phyloP scores from a whole-genome alignment of 1,140 invertebrate species.

The Lepidurus packardi region DNA sequence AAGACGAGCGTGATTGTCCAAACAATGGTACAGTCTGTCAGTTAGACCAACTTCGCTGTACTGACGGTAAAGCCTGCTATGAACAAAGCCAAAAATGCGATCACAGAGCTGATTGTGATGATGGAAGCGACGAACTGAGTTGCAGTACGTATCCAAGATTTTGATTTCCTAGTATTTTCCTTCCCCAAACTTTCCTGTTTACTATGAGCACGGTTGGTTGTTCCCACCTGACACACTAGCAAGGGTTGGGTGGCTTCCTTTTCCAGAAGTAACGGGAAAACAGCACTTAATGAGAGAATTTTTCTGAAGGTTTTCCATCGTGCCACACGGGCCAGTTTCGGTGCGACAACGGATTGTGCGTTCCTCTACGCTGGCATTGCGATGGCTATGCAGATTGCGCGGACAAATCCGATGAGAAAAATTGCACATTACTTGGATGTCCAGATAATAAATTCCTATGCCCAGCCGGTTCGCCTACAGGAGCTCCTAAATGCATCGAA shows the following conservation, averaged over 20 bases:
- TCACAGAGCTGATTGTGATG: conserved; percentile 79
- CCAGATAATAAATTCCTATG: conserved; percentile 88
- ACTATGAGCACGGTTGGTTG: not conserved
- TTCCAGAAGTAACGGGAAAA: too few species aligned
- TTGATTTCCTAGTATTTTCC: not conserved
- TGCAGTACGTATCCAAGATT: conserved; percentile 44
- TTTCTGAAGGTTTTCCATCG: conserved; percentile 67
- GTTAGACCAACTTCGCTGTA: conserved; percentile 83
- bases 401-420: conserved; percentile 67
- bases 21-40: conserved; percentile 59
- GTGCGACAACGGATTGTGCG: conserved; percentile 88
- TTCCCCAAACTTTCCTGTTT: not conserved
- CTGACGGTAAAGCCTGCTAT: conserved; percentile 73
- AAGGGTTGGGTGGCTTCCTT: not conserved
- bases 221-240: not conserved
- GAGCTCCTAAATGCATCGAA: conserved; percentile 77
- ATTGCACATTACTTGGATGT: conserved; percentile 82
- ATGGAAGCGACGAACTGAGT: conserved; percentile 59
- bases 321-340: conserved; percentile 87
- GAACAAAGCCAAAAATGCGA: conserved; percentile 75
- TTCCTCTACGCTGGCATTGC: conserved; percentile 59
- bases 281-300: not conserved
- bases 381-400: conserved; percentile 43
- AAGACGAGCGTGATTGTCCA: conserved; percentile 68
- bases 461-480: conserved; percentile 62